Evolutionary conservation across 2,113 vertebrate genomes (phyloP).

Genomic region (Plecturocebus donacophilus): DNA sequence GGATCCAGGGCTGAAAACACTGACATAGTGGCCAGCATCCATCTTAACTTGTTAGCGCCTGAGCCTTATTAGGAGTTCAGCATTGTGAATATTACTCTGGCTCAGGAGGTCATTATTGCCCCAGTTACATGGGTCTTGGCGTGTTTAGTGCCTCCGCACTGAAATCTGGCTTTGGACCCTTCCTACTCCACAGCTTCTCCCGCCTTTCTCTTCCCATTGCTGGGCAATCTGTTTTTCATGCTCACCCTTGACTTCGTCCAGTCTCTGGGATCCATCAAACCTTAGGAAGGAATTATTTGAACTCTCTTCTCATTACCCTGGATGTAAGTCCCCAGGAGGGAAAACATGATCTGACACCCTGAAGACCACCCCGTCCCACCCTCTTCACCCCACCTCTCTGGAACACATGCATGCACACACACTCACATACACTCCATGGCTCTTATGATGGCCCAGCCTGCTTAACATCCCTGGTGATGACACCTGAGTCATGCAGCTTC

Average conservation of each 20-base stretch:
- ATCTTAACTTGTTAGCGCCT: background rate
- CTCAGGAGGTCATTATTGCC: background rate
- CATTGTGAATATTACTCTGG: background rate
- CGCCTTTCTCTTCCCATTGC: background rate
- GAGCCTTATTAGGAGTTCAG: background rate
- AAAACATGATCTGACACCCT: background rate
- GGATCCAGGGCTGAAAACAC: background rate
- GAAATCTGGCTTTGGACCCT: background rate
- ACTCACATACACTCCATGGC: background rate
- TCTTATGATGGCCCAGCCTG: background rate
- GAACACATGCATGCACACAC: too few species aligned
- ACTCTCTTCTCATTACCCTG: background rate
- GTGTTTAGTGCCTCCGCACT: background rate
- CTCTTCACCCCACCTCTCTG: background rate
- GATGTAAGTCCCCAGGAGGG: background rate
- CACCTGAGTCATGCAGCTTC: background rate
- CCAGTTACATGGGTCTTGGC: background rate
- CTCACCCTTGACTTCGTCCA: background rate
- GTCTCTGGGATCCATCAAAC: background rate
- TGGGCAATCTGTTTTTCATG: background rate
- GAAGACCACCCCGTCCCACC: background rate
- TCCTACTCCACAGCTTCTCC: background rate
- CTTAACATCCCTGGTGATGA: too few species aligned
- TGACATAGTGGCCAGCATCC: background rate
- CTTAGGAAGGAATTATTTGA: background rate